These are phyloP conservation scores for Pachypeltis micranthus DNA, from an alignment of 1,140 invertebrate genomes.

Conservation along the genomic window DNA sequence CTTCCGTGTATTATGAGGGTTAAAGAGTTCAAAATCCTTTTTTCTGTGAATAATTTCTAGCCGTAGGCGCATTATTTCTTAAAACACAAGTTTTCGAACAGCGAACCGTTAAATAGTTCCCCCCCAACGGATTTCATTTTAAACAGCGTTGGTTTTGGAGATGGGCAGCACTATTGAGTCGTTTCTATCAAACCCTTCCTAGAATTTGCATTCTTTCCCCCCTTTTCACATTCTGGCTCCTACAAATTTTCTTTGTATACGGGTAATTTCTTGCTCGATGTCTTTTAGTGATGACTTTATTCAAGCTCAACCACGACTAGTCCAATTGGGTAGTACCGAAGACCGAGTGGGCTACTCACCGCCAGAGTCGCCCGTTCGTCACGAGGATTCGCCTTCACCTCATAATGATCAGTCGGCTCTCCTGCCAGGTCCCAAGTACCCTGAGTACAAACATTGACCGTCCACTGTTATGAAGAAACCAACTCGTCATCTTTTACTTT, in stretches of 20 bases:
- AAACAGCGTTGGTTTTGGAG: no score
- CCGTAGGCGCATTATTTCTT: no score
- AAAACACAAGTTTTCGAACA: no score
- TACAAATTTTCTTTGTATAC: conserved; percentile 18
- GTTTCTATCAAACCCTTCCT: no score
- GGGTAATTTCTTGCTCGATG: conserved; percentile 33
- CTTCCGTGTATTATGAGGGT: no score
- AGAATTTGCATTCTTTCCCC: not conserved
- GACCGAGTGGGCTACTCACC: conserved; percentile 41
- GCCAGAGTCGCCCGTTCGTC: conserved; percentile 26
- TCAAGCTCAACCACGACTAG: conserved; percentile 85
- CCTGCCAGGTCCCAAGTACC: conserved; percentile 38
- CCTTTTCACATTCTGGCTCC: not conserved
- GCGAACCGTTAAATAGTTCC: no score
- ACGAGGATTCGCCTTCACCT: conserved; percentile 31
- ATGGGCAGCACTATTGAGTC: no score
- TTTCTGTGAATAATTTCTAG: no score
- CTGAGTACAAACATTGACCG: conserved; percentile 42
- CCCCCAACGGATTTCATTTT: no score
- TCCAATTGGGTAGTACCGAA: conserved; percentile 82
- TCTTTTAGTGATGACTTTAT: conserved; percentile 75
- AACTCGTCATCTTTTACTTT: not conserved
- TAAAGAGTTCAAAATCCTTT: no score
- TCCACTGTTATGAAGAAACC: conserved; percentile 19
- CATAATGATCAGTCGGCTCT: conserved; percentile 40